phyloP scores from a whole-genome alignment of 2,888 invertebrate genomes.

The Silvanus unidentatus region DNA sequence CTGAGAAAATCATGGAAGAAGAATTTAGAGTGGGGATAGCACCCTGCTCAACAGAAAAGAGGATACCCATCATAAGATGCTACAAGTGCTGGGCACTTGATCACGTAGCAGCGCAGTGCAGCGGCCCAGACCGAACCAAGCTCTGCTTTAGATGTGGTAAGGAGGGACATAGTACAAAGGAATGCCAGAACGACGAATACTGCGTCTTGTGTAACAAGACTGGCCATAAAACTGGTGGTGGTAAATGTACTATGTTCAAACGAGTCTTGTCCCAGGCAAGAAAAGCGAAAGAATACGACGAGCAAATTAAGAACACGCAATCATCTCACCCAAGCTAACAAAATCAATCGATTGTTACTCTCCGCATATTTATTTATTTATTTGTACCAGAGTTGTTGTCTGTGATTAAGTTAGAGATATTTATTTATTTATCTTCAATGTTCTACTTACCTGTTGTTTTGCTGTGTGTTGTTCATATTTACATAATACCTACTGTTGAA shows the following conservation, averaged over 20 bases:
- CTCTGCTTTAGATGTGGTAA: neutral
- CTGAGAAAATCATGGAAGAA: neutral
- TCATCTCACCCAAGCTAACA: no score
- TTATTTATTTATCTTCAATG: no score
- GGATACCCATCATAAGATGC: conserved; percentile 2
- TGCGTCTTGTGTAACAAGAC: neutral
- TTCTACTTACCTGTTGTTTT: no score
- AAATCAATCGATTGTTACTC: no score
- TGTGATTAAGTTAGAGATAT: neutral
- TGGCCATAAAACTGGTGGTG: neutral
- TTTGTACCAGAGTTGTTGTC: no score
- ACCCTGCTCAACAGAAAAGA: neutral
- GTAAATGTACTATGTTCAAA: neutral
- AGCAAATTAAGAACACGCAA: no score
- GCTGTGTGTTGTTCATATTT: no score
- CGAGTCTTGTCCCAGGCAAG: neutral
- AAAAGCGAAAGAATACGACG: neutral
- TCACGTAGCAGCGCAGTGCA: conserved; percentile 2
- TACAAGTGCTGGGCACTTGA: conserved; percentile 4
- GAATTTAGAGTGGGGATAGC: neutral
- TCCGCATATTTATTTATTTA: no score
- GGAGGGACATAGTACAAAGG: neutral
- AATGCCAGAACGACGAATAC: neutral
- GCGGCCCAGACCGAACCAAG: conserved; percentile 1
- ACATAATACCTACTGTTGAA: no score